Conservation (phyloP, 2,113 vertebrate species). For the Gracilinanus agilis region DNA sequence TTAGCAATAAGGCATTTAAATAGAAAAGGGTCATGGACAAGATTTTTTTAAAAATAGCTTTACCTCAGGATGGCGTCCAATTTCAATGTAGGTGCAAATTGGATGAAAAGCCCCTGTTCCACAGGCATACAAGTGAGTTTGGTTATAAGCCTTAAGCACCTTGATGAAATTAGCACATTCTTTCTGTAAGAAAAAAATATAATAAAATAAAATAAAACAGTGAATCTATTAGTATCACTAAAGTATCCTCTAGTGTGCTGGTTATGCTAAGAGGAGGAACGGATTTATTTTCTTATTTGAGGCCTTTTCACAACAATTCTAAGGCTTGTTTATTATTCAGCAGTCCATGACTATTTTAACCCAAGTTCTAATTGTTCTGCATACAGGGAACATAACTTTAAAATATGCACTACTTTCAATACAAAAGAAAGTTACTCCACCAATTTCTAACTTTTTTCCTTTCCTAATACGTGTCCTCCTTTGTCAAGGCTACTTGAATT, state of each 20-base stretch:
- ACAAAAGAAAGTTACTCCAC: background rate
- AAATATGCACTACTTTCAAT: constrained; percentile 38
- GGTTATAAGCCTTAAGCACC: constrained; percentile 95
- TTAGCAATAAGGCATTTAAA: constrained; percentile 36
- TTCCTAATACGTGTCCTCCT: background rate
- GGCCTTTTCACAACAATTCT: constrained; percentile 57
- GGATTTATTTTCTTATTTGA: constrained; percentile 59
- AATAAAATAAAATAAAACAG: constrained; percentile 56
- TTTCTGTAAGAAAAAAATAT: constrained; percentile 88
- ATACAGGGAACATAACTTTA: constrained; percentile 59
- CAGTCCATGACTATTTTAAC: constrained; percentile 66
- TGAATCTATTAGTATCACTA: constrained; percentile 73
- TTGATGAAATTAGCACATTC: constrained; percentile 99
- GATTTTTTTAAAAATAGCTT: constrained; percentile 65
- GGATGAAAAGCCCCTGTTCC: constrained; percentile 99
- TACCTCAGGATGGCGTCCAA: constrained; percentile 97
- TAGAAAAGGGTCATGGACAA: constrained; percentile 35
- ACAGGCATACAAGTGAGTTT: constrained; percentile 95
- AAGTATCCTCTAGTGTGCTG: constrained; percentile 9
- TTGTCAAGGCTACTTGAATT: background rate
- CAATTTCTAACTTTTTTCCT: background rate
- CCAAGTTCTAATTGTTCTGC: constrained; percentile 63
- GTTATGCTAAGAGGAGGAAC: constrained; percentile 11
- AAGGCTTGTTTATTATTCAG: constrained; percentile 56
- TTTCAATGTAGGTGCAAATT: constrained; percentile 94